Evolutionary conservation across 1,140 invertebrate species (phyloP).

Genomic region (Zaprionus tsacasi): DNA sequence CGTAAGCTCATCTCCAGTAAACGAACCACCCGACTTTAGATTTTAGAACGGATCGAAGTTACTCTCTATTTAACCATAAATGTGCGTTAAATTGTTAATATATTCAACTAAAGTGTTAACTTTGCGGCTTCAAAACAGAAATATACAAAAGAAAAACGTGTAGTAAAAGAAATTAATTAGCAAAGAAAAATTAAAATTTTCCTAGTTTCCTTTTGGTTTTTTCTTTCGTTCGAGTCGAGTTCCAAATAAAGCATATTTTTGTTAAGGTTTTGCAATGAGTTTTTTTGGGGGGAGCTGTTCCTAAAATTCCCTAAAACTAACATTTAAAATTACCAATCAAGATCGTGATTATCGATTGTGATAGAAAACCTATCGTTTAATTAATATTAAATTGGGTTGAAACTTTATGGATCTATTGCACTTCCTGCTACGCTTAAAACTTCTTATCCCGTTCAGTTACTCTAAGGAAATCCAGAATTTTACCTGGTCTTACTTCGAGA

Average conservation of each 20-base stretch:
- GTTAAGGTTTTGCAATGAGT: slow-evolving; percentile 45
- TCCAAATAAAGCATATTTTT: slow-evolving; percentile 80
- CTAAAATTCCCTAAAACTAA: no score
- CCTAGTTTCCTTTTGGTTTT: slow-evolving; percentile 38
- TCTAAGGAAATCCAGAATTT: no score
- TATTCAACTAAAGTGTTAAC: slow-evolving; percentile 46
- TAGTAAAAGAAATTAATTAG: slow-evolving; percentile 63
- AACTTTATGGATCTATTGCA: no score
- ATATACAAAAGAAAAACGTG: slow-evolving; percentile 28
- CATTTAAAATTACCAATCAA: no score
- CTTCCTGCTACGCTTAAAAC: no score
- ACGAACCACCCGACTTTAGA: slow-evolving; percentile 58
- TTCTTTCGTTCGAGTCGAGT: slow-evolving; percentile 57
- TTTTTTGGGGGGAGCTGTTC: no score
- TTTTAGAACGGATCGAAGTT: slow-evolving; percentile 54
- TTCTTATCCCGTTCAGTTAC: no score
- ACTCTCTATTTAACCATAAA: slow-evolving; percentile 54
- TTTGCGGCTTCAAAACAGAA: slow-evolving; percentile 70
- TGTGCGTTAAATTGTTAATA: slow-evolving; percentile 76
- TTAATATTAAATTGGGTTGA: no score
- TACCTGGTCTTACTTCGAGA: no score
- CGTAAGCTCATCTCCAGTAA: slow-evolving; percentile 26
- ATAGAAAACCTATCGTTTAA: neutral
- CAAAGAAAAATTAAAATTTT: slow-evolving; percentile 35
- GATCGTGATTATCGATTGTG: neutral